A percentile compares a stretch with the other conserved stretches of the same genome.
Conservation (phyloP, 2,797 vertebrate species). For the Crocodylus rhombifer region DNA sequence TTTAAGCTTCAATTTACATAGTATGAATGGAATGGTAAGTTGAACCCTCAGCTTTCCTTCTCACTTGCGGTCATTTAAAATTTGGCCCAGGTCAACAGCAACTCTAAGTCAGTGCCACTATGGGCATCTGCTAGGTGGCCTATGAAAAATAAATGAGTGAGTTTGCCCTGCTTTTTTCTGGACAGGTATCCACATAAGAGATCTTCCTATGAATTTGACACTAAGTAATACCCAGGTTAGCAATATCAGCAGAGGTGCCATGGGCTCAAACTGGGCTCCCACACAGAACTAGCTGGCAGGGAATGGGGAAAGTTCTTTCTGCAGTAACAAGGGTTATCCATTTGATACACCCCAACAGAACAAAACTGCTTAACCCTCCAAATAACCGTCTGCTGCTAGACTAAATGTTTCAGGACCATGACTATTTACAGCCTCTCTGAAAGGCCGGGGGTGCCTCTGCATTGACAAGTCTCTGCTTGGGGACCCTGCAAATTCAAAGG, state of each 20-base stretch:
- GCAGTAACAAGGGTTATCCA: background rate
- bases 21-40: background rate
- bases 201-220: background rate
- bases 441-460: background rate
- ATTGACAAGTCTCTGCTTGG: background rate
- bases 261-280: background rate
- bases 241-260: background rate
- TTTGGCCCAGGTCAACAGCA: background rate
- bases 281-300: background rate
- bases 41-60: background rate
- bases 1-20: slow-evolving; percentile 16
- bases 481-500: slow-evolving; percentile 21
- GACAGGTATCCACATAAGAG: background rate
- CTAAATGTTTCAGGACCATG: background rate
- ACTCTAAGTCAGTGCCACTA: background rate
- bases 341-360: background rate
- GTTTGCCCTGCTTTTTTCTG: background rate
- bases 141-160: background rate
- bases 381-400: background rate
- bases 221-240: background rate
- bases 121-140: slow-evolving; percentile 6
- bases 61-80: background rate
- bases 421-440: no score
- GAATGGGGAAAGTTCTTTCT: background rate
- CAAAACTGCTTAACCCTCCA: background rate